Evolutionary conservation across 2,888 invertebrate species (phyloP), one percentile per base, ranked within the genome.

Genomic region (Drosophila meridiana): DNA sequence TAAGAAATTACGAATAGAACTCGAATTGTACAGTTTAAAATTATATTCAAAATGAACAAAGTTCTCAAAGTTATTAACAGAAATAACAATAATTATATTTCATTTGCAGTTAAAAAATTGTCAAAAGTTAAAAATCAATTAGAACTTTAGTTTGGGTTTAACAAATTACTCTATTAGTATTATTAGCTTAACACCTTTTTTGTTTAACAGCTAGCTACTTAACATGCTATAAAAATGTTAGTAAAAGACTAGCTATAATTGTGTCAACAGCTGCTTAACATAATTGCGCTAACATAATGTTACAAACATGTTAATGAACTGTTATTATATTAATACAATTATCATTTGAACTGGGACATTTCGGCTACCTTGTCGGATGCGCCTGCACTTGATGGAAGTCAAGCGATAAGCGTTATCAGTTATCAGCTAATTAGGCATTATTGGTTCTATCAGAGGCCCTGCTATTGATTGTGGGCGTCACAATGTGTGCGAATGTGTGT

Each of bases 371-470:
- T 70, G 45, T 38, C 45, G 14, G 52, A 50, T 50, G 65, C 62
- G 63, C 38, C 40, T 61, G 57, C 60, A 57, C 7, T 66, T 55
- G 63, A 79, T 73, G 36, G 36, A 36, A 26, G 8, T 11, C 6
- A 6, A 6, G 34, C 6, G 72, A 61, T 55, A 60, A 63, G 38
- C n/a, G 7, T 32, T 64, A 61, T 55, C 48, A 28, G 36, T 38
- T 68, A 69, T 66, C 75, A 28, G 7, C 34, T 38, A 66, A 75
- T 66, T 58, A 38, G 26, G 38, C 4, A 20, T 59, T 43, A 63
- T 69, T 43, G 38, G n/a, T 11, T 7, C 61, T 69, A 74, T 64
- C 60, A 43, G 14, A 8, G 4, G 38, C 42, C 13, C 6, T 13
- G 40, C 11, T 34, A 42, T 3, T 13, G 14, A 43, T 4, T 42